phyloP scores from a whole-genome alignment of 2,113 vertebrate genomes.

The Vulpes ferrilata region DNA sequence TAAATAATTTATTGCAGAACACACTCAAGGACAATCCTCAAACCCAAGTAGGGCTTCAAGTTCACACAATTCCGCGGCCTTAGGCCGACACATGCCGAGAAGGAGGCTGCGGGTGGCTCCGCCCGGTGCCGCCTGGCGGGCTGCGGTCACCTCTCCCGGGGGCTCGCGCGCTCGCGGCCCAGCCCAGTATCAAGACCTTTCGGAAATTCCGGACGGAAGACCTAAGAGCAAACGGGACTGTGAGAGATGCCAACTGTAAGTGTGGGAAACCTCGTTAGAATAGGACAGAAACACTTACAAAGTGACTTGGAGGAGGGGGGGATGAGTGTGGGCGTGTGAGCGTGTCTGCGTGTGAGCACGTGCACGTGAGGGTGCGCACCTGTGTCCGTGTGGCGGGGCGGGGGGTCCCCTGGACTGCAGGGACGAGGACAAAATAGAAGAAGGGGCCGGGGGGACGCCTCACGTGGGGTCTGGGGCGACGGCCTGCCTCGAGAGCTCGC shows the following conservation, averaged over 20 bases:
- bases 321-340: too few relatives aligned
- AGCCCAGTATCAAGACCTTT: fast-evolving
- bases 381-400: too few relatives aligned
- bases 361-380: background rate
- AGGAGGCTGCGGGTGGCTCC: background rate
- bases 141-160: fast-evolving
- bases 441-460: background rate
- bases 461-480: too few relatives aligned
- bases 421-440: background rate
- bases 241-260: background rate
- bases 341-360: fast-evolving
- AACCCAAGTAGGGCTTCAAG: slow-evolving; percentile 50
- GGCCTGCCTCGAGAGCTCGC: too few relatives aligned
- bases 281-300: background rate
- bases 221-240: background rate
- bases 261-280: fast-evolving
- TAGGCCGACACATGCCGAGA: background rate
- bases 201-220: background rate
- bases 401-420: background rate
- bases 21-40: slow-evolving; percentile 72
- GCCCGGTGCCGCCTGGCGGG: fast-evolving
- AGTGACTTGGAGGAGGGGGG: too few relatives aligned
- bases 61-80: background rate
- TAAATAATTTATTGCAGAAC: slow-evolving; percentile 71
- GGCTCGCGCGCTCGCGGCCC: fast-evolving